A percentile compares a stretch with the other conserved stretches of the same genome.
phyloP scores from a whole-genome alignment of 2,888 invertebrate genomes.

The Lamellibrachia satsuma region DNA sequence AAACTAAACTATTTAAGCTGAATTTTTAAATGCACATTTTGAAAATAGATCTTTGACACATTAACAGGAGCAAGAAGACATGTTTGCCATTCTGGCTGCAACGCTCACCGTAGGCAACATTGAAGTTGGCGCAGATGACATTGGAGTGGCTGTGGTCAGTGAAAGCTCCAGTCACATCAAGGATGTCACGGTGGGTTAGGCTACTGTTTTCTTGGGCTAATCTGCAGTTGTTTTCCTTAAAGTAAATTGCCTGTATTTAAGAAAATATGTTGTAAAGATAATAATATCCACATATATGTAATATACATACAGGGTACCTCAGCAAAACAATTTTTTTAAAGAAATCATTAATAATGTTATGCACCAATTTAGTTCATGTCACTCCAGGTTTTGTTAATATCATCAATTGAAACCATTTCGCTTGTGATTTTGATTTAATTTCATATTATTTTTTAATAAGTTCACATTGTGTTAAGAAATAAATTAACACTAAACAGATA shows the following conservation, averaged over 20 bases:
- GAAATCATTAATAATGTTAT: no score
- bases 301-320: no score
- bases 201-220: neutral
- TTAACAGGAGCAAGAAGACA: conserved; percentile 57
- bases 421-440: neutral
- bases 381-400: no score
- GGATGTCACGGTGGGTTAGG: conserved; percentile 32
- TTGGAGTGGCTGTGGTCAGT: conserved; percentile 45
- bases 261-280: neutral
- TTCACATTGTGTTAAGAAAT: neutral
- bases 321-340: no score
- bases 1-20: no score
- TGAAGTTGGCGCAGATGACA: conserved; percentile 51
- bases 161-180: conserved; percentile 26
- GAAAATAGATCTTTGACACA: neutral
- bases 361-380: no score
- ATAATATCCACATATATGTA: no score
- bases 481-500: no score
- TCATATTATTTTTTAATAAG: neutral
- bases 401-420: no score
- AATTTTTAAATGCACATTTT: neutral
- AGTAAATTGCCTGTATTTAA: neutral
- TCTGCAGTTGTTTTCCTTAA: neutral
- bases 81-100: conserved; percentile 58
- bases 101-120: conserved; percentile 61